phyloP scores from a whole-genome alignment of 2,888 invertebrate species.

The Pyrochroa serraticornis region DNA sequence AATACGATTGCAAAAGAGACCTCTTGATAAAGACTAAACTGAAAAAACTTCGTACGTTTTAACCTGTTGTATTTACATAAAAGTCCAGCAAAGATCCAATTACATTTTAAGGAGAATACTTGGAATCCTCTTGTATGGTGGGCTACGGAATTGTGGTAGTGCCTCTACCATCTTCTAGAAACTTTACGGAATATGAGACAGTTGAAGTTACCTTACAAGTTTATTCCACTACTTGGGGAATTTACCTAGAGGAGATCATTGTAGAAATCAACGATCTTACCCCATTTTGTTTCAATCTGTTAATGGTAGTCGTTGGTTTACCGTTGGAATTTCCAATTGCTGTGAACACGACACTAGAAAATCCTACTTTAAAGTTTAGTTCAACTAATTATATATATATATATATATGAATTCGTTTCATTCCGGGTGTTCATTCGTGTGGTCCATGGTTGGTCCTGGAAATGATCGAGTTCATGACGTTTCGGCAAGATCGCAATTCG shows the following conservation, averaged over 20 bases:
- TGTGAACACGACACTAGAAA: conserved; percentile 41
- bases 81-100: not conserved
- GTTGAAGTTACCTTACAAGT: conserved; percentile 51
- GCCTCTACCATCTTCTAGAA: conserved; percentile 40
- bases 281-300: conserved; percentile 50
- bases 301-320: conserved; percentile 52
- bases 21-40: conserved; percentile 14
- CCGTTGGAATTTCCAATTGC: conserved; percentile 56
- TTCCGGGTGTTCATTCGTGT: too few species aligned
- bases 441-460: too few species aligned
- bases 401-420: too few species aligned
- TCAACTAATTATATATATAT: not conserved
- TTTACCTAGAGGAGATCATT: conserved; percentile 56
- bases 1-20: conserved; percentile 24
- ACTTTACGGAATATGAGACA: conserved; percentile 42
- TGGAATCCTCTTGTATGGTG: conserved; percentile 43
- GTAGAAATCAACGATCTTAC: conserved; percentile 53
- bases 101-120: conserved; percentile 38
- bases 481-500: too few species aligned
- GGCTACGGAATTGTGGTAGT: conserved; percentile 52
- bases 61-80: not conserved
- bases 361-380: conserved; percentile 49
- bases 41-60: conserved; percentile 1
- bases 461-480: too few species aligned
- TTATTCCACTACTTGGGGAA: conserved; percentile 60